Evolutionary conservation across 2,113 vertebrate species (phyloP).

Genomic region (Sinosuthora webbiana): DNA sequence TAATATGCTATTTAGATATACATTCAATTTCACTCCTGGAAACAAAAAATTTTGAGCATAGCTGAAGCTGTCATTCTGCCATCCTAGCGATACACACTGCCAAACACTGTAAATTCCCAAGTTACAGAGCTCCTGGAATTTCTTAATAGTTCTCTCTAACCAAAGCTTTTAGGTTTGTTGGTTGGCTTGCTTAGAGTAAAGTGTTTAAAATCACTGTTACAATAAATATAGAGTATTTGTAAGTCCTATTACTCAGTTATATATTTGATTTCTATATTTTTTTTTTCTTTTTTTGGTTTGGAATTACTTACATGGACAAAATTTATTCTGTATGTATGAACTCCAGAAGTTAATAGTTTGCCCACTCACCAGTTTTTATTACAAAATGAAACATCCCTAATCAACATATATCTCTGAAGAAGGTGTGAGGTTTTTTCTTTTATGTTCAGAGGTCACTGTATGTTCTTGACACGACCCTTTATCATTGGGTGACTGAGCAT

Average conservation of each 20-base stretch:
- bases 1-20: neutral
- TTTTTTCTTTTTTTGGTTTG: neutral
- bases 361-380: constrained; percentile 19
- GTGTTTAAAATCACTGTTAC: neutral
- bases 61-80: constrained; percentile 1
- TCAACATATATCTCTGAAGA: constrained; percentile 21
- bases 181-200: neutral
- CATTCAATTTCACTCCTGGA: neutral
- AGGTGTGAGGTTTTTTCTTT: neutral
- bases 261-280: neutral
- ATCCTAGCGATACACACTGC: neutral
- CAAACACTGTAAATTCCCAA: constrained; percentile 9
- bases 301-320: neutral
- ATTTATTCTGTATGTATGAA: constrained; percentile 13
- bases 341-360: constrained; percentile 20
- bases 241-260: neutral
- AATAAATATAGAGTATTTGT: constrained; percentile 13
- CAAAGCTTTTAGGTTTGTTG: neutral
- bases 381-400: constrained; percentile 39
- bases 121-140: constrained; percentile 1
- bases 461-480: constrained; percentile 46
- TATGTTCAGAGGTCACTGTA: constrained; percentile 25
- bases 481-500: constrained; percentile 37
- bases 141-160: neutral
- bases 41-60: neutral